Percentiles rank a stretch among this genome's conserved stretches.
Conservation (phyloP, 2,888 invertebrate genomes). For the Priapulus caudatus region DNA sequence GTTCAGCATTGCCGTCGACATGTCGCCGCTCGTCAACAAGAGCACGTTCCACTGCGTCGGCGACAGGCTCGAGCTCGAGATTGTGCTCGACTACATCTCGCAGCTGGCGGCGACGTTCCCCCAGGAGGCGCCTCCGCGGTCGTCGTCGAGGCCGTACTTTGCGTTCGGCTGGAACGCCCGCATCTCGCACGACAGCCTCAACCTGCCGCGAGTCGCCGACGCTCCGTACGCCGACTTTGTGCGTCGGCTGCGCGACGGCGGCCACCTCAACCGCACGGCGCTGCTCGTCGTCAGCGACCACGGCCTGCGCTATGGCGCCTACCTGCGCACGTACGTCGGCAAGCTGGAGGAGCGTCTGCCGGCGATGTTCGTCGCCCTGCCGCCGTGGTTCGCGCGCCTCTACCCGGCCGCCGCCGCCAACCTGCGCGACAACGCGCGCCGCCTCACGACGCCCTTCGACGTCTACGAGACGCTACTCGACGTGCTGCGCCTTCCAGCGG, state of each 20-base stretch:
- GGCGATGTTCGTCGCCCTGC: constrained; percentile 58
- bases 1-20: constrained; percentile 48
- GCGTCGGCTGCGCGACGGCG: constrained; percentile 43
- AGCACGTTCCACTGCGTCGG: constrained; percentile 53
- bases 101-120: constrained; percentile 51
- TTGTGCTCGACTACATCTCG: constrained; percentile 56
- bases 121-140: no score
- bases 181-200: constrained; percentile 70
- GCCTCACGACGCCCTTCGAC: constrained; percentile 73
- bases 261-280: constrained; percentile 18
- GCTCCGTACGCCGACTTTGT: constrained; percentile 47
- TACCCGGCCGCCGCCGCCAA: constrained; percentile 52
- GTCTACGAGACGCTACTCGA: constrained; percentile 64
- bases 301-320: constrained; percentile 36
- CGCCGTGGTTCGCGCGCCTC: constrained; percentile 53
- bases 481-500: constrained; percentile 46
- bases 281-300: constrained; percentile 35
- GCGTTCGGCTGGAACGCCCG: constrained; percentile 73
- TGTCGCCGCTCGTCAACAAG: constrained; percentile 26
- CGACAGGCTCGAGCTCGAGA: constrained; percentile 53
- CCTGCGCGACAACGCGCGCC: constrained; percentile 51
- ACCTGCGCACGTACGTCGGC: constrained; percentile 44
- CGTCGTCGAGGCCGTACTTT: constrained; percentile 60
- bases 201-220: constrained; percentile 63
- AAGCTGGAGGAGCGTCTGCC: constrained; percentile 74